These are phyloP conservation scores for Periplaneta americana DNA, from an alignment of 1,140 invertebrate species.

Conservation along the genomic window DNA sequence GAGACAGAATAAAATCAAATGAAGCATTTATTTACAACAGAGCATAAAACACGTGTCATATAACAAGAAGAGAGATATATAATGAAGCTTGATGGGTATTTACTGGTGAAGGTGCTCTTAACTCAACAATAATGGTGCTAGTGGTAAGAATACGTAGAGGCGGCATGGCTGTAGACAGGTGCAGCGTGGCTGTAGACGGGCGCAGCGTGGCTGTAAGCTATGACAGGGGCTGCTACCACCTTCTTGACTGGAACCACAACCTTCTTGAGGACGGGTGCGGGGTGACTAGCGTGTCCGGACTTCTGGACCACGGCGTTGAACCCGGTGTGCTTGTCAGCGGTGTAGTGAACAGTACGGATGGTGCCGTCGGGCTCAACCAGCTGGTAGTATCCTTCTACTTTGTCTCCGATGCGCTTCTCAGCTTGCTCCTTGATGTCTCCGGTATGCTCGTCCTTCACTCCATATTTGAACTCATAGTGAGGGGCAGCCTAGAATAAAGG, in stretches of 20 bases:
- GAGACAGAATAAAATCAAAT: too few relatives aligned
- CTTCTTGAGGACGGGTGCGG: conserved; percentile 13
- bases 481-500: background rate
- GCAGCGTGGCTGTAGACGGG: background rate
- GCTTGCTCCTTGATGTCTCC: background rate
- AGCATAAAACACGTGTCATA: background rate
- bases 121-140: background rate
- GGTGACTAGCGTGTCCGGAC: conserved; percentile 36
- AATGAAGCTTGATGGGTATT: background rate
- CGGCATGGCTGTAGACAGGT: background rate
- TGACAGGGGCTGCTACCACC: background rate
- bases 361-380: background rate
- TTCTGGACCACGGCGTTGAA: conserved; percentile 46
- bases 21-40: background rate
- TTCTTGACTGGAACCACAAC: background rate
- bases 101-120: background rate
- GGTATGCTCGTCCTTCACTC: background rate
- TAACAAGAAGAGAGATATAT: background rate
- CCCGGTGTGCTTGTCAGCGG: conserved; percentile 23
- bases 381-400: background rate
- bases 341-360: background rate
- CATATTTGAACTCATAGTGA: background rate
- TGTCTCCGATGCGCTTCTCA: background rate
- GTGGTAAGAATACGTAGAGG: background rate
- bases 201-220: background rate